Conservation (phyloP, 1,140 invertebrate species). For the Drosophila setifemur region DNA sequence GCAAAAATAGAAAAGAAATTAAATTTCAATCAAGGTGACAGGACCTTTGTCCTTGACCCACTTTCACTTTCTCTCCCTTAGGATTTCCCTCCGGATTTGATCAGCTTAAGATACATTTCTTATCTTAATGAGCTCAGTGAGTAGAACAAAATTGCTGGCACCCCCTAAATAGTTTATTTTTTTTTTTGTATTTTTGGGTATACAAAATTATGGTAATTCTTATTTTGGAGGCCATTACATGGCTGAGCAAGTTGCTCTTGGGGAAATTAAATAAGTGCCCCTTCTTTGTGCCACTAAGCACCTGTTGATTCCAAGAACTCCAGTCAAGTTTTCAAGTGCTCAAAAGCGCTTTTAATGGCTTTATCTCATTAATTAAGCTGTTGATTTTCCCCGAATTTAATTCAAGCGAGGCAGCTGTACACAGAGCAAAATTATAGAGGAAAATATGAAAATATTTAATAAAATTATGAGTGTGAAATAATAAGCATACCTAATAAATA, state of each 20-base stretch:
- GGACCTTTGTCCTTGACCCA: not conserved
- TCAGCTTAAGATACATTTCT: conserved; percentile 2
- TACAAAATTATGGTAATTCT: conserved; percentile 45
- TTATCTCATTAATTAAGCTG: conserved; percentile 62
- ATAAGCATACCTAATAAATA: too few relatives aligned
- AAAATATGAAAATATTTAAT: too few relatives aligned
- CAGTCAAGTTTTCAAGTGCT: too few relatives aligned
- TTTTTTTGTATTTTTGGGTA: too few relatives aligned
- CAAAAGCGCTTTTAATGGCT: conserved; percentile 25
- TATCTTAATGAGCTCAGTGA: conserved; percentile 44
- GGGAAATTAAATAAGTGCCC: not conserved
- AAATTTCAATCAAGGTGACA: conserved; percentile 12
- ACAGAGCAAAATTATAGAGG: not conserved
- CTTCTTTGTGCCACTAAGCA: too few relatives aligned
- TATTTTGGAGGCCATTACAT: conserved; percentile 32
- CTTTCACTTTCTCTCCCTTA: conserved; percentile 54
- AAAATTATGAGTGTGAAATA: too few relatives aligned
- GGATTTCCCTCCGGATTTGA: not conserved
- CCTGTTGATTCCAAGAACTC: conserved; percentile 47
- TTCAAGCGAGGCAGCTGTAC: not conserved
- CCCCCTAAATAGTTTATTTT: not conserved
- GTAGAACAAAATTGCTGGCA: not conserved
- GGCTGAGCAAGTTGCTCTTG: conserved; percentile 20
- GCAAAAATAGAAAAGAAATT: not conserved
- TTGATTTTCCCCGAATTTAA: conserved; percentile 28